Evolutionary conservation across 2,797 vertebrate genomes (phyloP), one percentile per base, ranked within the genome.

Genomic region (Stomatorhinus walkeri): DNA sequence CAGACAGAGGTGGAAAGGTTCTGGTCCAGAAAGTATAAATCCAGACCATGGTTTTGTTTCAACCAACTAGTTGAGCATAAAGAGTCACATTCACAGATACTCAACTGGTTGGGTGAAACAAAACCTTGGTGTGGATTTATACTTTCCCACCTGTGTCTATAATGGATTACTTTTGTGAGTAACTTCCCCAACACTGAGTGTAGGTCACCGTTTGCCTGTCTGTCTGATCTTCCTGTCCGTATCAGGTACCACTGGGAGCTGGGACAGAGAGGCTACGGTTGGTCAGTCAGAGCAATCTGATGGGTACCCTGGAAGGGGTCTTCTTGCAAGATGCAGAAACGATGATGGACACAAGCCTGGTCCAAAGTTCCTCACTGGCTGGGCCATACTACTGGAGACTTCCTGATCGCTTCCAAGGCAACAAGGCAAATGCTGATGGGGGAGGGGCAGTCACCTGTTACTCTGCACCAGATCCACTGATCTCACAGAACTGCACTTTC

Each of bases 331-430:
- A 93, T 12, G 93, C 94, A 0, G 96, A 98, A 49, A 85, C 96
- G 91, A 90, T 98, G 54, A 92, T 99, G 36, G 97, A 98, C 28
- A 95, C 95, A 0, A 59, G 91, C 4, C 91, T 93, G 2, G 91
- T 97, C 36, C 94, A 94, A 88, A 93, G 89, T 51, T 91, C 94
- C 8, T 83, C 94, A 49, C 93, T 94, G 0, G 88, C 90, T 0
- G 97, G 96, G 2, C 96, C 97, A 0, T 96, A 97, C 89, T 99
- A 99, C 93, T 99, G 98, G 98, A 94, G 93, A 48, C 93, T 99
- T 1, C 97, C 98, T 0, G 8, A 89, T 0, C 95, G 94, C 1
- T 99, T 97, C 87, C 94, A 96, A 87, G 96, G 97, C 54, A 94
- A 95, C 72, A 96, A 98, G 96, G 98, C 99, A 91, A 81, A 40